Evolutionary conservation across 2,797 vertebrate genomes (phyloP), one percentile per base, ranked within the genome.

Genomic region (Emys orbicularis): DNA sequence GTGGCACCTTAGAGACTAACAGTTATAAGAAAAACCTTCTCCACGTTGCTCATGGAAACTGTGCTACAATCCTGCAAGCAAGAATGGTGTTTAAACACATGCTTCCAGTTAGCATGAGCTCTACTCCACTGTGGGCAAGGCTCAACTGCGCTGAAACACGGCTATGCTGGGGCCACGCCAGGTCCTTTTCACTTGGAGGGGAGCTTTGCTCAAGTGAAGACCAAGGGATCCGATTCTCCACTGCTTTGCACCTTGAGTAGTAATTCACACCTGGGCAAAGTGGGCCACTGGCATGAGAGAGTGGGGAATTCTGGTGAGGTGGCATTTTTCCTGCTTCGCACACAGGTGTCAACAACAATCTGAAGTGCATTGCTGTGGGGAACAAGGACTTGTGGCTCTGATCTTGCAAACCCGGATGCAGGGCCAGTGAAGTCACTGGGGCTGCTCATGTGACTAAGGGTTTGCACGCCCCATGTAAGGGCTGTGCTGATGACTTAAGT

Each of bases 381-480:
- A 90, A 77, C 11, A 1, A 47, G 41, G 72, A 56, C 57, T 84
- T 86, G 80, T 27, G 41, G 79, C 19, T 81, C 93, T 83, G 80
- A 93, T 90, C 77, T 54, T 92, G 44, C 21, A 52, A 19, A 50
- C 86, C 44, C 59, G 65, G 34, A 29, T 81, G 47, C 59, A 52
- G 47, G 31, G 12, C 77, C 85, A 94, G 29, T 34, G 72, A 10
- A 37, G 16, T 23, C n/a, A 37, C 18, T 91, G 87, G 47, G 84
- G 37, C 81, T 68, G 68, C 41, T 86, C 47, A 29, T 12, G 53
- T 27, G 91, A 93, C 65, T 81, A 84, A 85, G 54, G 74, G 90
- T 61, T 85, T 96, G 89, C 87, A 89, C 86, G 49, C 90, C 92
- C 79, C 44, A 47, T 54, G 59, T 80, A 76, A 80, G 77, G 94